phyloP scores from a whole-genome alignment of 2,888 invertebrate genomes.

The Microctonus hyperodae region DNA sequence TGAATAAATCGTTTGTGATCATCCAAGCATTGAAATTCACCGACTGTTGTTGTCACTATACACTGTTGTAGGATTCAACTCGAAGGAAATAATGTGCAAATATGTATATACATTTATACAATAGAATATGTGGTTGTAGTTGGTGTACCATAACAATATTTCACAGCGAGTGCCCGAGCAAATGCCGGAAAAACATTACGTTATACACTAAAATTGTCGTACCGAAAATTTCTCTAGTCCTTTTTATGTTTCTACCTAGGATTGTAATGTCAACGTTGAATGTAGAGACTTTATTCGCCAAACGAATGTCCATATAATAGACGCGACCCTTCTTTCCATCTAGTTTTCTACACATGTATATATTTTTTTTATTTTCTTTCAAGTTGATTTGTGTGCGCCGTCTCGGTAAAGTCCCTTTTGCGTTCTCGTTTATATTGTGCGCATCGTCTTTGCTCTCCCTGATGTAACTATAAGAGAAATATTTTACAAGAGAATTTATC shows the following conservation, averaged over 20 bases:
- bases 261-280: neutral
- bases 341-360: neutral
- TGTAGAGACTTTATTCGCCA: neutral
- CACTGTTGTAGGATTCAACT: neutral
- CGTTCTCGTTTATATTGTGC: neutral
- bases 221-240: slow-evolving; percentile 3
- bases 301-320: slow-evolving; percentile 5
- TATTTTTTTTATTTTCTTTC: neutral
- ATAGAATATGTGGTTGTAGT: neutral
- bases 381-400: neutral
- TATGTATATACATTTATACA: neutral
- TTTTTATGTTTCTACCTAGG: neutral
- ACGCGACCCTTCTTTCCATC: too few relatives aligned
- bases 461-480: neutral
- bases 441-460: neutral
- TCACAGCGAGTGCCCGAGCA: neutral
- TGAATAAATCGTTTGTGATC: neutral
- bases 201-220: neutral
- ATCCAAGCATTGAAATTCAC: neutral
- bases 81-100: neutral
- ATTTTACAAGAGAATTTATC: slow-evolving; percentile 22
- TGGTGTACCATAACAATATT: slow-evolving; percentile 8
- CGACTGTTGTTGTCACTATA: slow-evolving; percentile 5
- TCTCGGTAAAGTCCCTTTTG: neutral
- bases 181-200: neutral